A percentile compares a stretch with the other conserved stretches of the same genome.
Evolutionary conservation across 2,797 vertebrate genomes (phyloP).

Genomic region (Hyperoplus lanceolatus): DNA sequence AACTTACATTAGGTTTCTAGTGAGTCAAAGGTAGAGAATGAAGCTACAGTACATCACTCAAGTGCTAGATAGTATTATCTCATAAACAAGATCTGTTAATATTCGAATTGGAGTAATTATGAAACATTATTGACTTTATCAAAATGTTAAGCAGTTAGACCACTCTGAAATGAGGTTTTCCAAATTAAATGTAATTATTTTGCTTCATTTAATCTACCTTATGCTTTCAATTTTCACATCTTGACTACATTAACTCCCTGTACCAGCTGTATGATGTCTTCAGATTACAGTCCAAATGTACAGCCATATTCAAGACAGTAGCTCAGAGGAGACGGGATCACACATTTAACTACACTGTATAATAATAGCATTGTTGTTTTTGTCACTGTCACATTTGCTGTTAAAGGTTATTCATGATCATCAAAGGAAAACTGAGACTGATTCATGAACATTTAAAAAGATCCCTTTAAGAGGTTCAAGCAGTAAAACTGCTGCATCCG

Average conservation of each 20-base stretch:
- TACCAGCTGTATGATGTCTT: not conserved
- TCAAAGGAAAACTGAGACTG: too few relatives aligned
- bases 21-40: not conserved
- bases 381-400: too few relatives aligned
- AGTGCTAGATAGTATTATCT: not conserved
- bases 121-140: not conserved
- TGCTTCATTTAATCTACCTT: conserved; percentile 23
- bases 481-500: not conserved
- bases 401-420: too few relatives aligned
- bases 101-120: not conserved
- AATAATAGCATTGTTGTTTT: not conserved
- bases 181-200: not conserved
- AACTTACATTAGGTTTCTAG: not conserved
- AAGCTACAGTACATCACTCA: not conserved
- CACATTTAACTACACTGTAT: not conserved
- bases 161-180: not conserved
- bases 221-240: conserved; percentile 25
- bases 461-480: too few relatives aligned
- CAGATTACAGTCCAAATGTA: conserved; percentile 11
- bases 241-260: not conserved
- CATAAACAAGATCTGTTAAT: conserved; percentile 4
- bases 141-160: not conserved
- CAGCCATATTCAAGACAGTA: not conserved
- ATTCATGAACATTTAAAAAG: too few relatives aligned
- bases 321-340: not conserved